Percentiles rank a stretch among this genome's conserved stretches.
Evolutionary conservation across 2,888 invertebrate species (phyloP).

Genomic region (Automeris io): DNA sequence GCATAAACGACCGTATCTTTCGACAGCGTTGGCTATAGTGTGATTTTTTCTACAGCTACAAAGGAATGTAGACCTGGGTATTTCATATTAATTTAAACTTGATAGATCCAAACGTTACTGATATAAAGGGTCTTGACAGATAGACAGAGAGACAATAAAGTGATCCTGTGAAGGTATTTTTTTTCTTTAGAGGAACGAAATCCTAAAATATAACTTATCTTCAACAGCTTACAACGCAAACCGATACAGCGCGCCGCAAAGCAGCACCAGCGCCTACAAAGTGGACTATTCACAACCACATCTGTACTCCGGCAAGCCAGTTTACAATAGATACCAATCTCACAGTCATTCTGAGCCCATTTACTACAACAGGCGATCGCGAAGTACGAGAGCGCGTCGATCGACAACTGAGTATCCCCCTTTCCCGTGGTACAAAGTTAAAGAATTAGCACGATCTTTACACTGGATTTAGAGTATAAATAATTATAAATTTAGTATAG

Average conservation of each 20-base stretch:
- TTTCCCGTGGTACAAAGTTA: constrained; percentile 88
- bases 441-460: constrained; percentile 81
- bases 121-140: too few relatives aligned
- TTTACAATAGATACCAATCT: constrained; percentile 65
- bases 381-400: constrained; percentile 53
- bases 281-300: constrained; percentile 70
- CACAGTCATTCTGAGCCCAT: constrained; percentile 51
- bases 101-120: too few relatives aligned
- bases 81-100: too few relatives aligned
- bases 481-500: constrained; percentile 25
- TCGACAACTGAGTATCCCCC: constrained; percentile 73
- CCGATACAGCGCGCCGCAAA: constrained; percentile 56
- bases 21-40: too few relatives aligned
- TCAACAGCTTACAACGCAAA: constrained; percentile 65
- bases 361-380: constrained; percentile 65
- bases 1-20: too few relatives aligned
- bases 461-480: constrained; percentile 81
- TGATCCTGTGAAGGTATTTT: too few relatives aligned
- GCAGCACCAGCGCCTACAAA: constrained; percentile 68
- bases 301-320: constrained; percentile 59
- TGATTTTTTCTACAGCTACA: too few relatives aligned
- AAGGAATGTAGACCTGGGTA: too few relatives aligned
- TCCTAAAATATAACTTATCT: too few relatives aligned
- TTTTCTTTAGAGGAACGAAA: too few relatives aligned
- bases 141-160: too few relatives aligned